Conservation (phyloP, 2,888 invertebrate genomes). For the Apodemia mormo region DNA sequence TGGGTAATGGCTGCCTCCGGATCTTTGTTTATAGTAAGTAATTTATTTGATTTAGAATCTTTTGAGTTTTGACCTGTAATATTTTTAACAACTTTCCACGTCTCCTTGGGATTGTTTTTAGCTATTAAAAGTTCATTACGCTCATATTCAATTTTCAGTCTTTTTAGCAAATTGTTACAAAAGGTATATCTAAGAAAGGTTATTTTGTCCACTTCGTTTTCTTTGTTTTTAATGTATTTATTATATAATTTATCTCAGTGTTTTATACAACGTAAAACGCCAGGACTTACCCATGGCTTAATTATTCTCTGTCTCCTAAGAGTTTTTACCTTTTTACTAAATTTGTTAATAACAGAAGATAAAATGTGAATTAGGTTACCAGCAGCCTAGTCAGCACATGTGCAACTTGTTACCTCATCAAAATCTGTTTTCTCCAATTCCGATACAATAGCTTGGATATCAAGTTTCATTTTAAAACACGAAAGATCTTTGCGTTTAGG, state of each 20-base stretch:
- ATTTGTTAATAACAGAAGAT: constrained; percentile 6
- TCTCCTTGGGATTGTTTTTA: not conserved
- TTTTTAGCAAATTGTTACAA: no score
- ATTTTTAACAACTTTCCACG: not conserved
- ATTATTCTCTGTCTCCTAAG: not conserved
- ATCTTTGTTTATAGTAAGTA: not conserved
- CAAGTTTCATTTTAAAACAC: no score
- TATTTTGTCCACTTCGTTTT: not conserved
- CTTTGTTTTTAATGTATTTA: not conserved
- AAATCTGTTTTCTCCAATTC: not conserved
- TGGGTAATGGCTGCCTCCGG: no score
- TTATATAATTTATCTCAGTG: no score
- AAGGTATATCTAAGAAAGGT: no score
- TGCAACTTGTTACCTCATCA: not conserved
- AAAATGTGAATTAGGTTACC: constrained; percentile 2
- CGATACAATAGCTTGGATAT: not conserved
- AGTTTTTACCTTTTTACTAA: not conserved
- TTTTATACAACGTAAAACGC: no score
- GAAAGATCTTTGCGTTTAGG: no score
- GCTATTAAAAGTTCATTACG: no score
- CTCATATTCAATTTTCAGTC: no score
- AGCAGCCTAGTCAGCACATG: constrained; percentile 6
- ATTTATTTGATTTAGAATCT: not conserved
- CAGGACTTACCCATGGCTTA: no score
- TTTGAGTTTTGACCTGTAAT: not conserved